phyloP scores from a whole-genome alignment of 2,888 invertebrate species.

The Blastobasis adustella region DNA sequence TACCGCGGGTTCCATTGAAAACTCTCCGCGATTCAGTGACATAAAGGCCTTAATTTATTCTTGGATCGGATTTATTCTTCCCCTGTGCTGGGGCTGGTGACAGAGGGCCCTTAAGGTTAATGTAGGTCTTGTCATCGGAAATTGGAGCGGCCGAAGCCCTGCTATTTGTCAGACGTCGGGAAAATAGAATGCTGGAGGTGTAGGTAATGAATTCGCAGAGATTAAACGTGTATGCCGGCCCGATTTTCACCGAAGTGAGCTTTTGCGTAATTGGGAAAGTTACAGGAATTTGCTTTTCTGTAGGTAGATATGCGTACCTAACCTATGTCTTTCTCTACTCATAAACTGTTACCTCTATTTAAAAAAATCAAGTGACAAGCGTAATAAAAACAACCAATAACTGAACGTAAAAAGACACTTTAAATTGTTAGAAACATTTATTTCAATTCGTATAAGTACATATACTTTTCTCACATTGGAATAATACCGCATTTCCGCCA shows the following conservation, averaged over 20 bases:
- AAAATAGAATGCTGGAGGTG: constrained; percentile 50
- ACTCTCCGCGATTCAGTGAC: constrained; percentile 48
- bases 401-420: background rate
- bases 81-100: constrained; percentile 53
- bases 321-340: no score
- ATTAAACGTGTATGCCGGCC: constrained; percentile 9
- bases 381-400: background rate
- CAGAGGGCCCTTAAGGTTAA: constrained; percentile 66
- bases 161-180: constrained; percentile 58
- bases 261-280: background rate
- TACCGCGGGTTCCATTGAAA: constrained; percentile 24
- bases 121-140: constrained; percentile 66
- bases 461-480: background rate
- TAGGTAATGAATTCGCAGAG: constrained; percentile 27
- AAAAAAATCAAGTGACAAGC: background rate
- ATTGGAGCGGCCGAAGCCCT: constrained; percentile 56
- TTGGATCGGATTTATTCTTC: constrained; percentile 64
- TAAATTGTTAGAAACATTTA: background rate
- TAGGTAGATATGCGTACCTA: no score
- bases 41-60: constrained; percentile 71
- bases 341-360: background rate
- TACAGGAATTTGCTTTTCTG: background rate
- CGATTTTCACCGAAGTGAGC: background rate
- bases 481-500: constrained; percentile 8
- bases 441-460: background rate